Evolutionary conservation across 2,797 vertebrate genomes (phyloP).

Genomic region (Fistularia commersonii): DNA sequence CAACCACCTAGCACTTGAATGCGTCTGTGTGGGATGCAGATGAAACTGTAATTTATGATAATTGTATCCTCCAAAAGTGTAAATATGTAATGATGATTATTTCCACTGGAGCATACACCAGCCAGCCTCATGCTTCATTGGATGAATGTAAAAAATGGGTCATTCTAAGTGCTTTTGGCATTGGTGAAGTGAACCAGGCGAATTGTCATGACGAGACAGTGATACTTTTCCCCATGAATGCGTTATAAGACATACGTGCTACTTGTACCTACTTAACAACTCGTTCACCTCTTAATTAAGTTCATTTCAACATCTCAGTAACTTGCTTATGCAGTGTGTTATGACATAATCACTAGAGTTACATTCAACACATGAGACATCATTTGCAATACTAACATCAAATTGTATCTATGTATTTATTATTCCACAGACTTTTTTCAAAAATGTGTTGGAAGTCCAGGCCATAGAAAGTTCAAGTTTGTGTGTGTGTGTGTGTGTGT

Average conservation of each 20-base stretch:
- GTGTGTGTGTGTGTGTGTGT: too few relatives aligned
- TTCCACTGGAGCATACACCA: constrained; percentile 22
- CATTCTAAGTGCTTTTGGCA: constrained; percentile 5
- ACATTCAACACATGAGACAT: too few relatives aligned
- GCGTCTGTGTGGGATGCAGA: constrained; percentile 13
- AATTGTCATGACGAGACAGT: constrained; percentile 27
- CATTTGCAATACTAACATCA: too few relatives aligned
- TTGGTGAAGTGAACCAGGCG: constrained; percentile 9
- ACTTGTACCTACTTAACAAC: too few relatives aligned
- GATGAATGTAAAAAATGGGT: constrained; percentile 18
- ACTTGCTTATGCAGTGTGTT: too few relatives aligned
- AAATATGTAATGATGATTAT: constrained; percentile 52
- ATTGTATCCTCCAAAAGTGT: constrained; percentile 51
- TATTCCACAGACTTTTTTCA: too few relatives aligned
- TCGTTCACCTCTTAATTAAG: too few relatives aligned
- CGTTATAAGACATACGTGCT: neutral
- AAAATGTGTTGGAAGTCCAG: too few relatives aligned
- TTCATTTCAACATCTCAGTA: too few relatives aligned
- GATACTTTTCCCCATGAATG: constrained; percentile 30
- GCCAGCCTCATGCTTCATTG: constrained; percentile 33
- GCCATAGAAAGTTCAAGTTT: too few relatives aligned
- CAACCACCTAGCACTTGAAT: constrained; percentile 31
- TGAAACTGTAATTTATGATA: constrained; percentile 62
- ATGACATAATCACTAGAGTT: too few relatives aligned
- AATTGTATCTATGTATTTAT: too few relatives aligned